A percentile compares a stretch with the other conserved stretches of the same genome.
Conservation (phyloP, 2,113 vertebrate species). For the Coreoperca whiteheadi region DNA sequence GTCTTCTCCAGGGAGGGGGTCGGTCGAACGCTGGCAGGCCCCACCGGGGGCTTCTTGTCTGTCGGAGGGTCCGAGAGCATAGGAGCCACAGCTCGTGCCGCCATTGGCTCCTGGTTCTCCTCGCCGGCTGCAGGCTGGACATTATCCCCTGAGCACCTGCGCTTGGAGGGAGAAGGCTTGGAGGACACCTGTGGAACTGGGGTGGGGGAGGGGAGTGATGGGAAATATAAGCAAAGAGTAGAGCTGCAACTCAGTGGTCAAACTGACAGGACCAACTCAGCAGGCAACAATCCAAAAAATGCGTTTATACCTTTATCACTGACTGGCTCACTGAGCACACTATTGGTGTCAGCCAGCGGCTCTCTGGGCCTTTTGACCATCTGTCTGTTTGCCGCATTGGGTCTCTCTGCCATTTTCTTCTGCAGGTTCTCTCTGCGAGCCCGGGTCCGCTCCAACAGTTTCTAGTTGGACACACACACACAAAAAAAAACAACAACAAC, state of each 20-base stretch:
- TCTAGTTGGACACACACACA: slow-evolving; percentile 80
- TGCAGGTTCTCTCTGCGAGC: slow-evolving; percentile 97
- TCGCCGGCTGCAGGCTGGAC: slow-evolving; percentile 71
- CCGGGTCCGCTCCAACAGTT: slow-evolving; percentile 95
- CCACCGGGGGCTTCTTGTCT: slow-evolving; percentile 70
- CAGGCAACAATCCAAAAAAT: not conserved
- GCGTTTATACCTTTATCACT: slow-evolving; percentile 84
- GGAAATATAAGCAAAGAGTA: slow-evolving; percentile 6
- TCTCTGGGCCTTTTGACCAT: slow-evolving; percentile 88
- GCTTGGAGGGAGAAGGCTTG: slow-evolving; percentile 94
- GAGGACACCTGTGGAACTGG: slow-evolving; percentile 84
- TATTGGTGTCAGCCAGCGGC: slow-evolving; percentile 90
- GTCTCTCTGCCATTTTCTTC: slow-evolving; percentile 94
- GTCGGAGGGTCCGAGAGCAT: slow-evolving; percentile 68
- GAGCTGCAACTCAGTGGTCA: not conserved
- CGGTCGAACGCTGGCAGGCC: slow-evolving; percentile 30
- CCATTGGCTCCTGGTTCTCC: slow-evolving; percentile 85
- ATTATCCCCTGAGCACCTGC: slow-evolving; percentile 87
- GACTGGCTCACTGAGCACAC: slow-evolving; percentile 72
- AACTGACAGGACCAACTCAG: not conserved
- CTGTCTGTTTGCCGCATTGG: slow-evolving; percentile 79
- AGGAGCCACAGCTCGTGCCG: slow-evolving; percentile 17
- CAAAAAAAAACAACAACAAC: not conserved
- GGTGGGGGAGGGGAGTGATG: not conserved
- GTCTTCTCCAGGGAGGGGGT: slow-evolving; percentile 58